These are phyloP conservation scores for Papilio helenus DNA, from an alignment of 1,140 invertebrate species.

Conservation along the genomic window DNA sequence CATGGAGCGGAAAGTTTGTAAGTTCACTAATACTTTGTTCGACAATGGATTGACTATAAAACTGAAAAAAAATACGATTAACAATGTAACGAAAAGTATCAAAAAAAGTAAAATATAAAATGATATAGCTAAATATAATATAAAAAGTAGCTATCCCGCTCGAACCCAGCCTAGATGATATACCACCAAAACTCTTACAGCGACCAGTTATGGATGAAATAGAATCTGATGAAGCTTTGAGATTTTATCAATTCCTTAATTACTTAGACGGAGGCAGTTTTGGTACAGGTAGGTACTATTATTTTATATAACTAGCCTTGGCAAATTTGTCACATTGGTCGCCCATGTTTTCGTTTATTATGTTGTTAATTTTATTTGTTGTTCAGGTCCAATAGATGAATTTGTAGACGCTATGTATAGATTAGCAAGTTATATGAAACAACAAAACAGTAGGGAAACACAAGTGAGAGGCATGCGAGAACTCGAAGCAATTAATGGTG, in stretches of 20 bases:
- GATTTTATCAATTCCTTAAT: constrained; percentile 79
- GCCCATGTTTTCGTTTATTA: background rate
- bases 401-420: constrained; percentile 77
- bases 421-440: constrained; percentile 74
- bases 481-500: constrained; percentile 75
- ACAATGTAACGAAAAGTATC: too few relatives aligned
- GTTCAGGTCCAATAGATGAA: constrained; percentile 75
- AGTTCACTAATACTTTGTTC: constrained; percentile 40
- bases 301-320: constrained; percentile 7
- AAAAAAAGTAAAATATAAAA: too few relatives aligned
- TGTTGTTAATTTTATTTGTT: constrained; percentile 29
- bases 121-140: too few relatives aligned
- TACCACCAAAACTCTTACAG: constrained; percentile 50
- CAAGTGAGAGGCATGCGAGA: constrained; percentile 75
- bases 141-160: too few relatives aligned
- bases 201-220: constrained; percentile 80
- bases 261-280: constrained; percentile 77
- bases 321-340: background rate
- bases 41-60: too few relatives aligned
- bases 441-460: constrained; percentile 75
- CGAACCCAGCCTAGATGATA: too few relatives aligned
- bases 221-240: constrained; percentile 76
- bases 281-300: constrained; percentile 64
- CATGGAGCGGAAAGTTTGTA: constrained; percentile 80
- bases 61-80: too few relatives aligned